Evolutionary conservation across 2,113 vertebrate species (phyloP).

Genomic region (Gymnorhina tibicen): DNA sequence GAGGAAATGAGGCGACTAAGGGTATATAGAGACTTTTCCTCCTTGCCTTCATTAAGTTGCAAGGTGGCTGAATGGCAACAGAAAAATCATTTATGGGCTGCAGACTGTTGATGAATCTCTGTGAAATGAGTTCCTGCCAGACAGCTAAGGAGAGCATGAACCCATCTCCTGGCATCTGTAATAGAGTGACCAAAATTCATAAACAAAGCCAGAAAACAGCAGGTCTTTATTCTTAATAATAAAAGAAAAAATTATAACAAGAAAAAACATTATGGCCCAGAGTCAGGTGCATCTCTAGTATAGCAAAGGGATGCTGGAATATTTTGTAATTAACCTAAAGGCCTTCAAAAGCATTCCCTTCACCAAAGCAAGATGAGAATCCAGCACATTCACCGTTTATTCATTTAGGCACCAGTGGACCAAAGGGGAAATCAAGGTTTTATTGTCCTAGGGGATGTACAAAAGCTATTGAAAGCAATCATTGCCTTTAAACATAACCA

Average conservation of each 20-base stretch:
- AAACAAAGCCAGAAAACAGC: not conserved
- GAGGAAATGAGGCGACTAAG: not conserved
- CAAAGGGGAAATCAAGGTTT: not conserved
- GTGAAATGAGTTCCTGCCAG: not conserved
- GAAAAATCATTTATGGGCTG: not conserved
- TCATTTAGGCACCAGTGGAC: not conserved
- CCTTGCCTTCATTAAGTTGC: not conserved
- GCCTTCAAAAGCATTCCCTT: not conserved
- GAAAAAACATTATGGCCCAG: not conserved
- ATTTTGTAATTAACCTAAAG: not conserved
- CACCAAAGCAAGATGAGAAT: not conserved
- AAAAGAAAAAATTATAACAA: not conserved
- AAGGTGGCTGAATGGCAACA: not conserved
- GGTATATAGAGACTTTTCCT: not conserved
- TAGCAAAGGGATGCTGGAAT: not conserved
- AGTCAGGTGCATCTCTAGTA: not conserved
- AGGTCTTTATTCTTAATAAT: not conserved
- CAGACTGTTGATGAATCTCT: not conserved
- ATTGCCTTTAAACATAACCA: not conserved
- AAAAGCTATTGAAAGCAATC: not conserved
- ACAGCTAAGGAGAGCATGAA: not conserved
- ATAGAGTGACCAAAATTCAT: not conserved
- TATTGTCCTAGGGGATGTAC: not conserved
- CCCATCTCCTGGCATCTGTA: not conserved
- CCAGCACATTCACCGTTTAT: not conserved